phyloP scores from a whole-genome alignment of 1,140 invertebrate genomes.

The Aphaenogaster ashmeadi region DNA sequence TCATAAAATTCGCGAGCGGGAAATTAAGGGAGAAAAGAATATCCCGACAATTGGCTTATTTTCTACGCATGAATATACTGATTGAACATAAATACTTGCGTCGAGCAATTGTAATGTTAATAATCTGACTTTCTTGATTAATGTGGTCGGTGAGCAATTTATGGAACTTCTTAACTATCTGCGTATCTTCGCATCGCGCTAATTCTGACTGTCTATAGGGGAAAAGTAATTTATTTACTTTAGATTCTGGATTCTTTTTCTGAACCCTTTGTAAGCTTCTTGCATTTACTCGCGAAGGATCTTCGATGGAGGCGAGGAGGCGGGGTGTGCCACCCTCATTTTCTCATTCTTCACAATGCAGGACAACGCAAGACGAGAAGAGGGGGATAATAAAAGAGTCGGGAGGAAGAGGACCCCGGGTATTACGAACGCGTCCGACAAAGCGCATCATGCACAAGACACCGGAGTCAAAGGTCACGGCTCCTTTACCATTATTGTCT shows the following conservation, averaged over 20 bases:
- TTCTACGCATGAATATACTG: background rate
- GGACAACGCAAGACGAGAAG: constrained; percentile 32
- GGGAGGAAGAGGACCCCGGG: constrained; percentile 36
- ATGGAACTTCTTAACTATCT: background rate
- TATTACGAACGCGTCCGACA: constrained; percentile 67
- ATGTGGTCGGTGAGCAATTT: no score
- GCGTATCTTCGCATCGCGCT: background rate
- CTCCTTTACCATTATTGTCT: constrained; percentile 58
- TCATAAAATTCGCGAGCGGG: background rate
- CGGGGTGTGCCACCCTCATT: background rate
- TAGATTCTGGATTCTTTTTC: constrained; percentile 4
- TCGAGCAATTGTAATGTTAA: background rate
- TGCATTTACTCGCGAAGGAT: constrained; percentile 7
- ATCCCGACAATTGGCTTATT: background rate
- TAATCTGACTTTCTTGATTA: background rate
- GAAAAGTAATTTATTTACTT: background rate
- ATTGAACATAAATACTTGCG: background rate
- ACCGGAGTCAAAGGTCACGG: constrained; percentile 57
- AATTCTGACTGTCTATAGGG: background rate
- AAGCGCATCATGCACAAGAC: constrained; percentile 55
- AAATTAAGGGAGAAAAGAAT: background rate
- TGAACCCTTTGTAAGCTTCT: background rate
- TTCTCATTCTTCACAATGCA: constrained; percentile 31
- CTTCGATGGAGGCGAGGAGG: background rate
- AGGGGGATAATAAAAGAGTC: constrained; percentile 50